Evolutionary conservation across 2,113 vertebrate species (phyloP), one percentile per base, ranked within the genome.

Genomic region (Amblyornis subalaris): DNA sequence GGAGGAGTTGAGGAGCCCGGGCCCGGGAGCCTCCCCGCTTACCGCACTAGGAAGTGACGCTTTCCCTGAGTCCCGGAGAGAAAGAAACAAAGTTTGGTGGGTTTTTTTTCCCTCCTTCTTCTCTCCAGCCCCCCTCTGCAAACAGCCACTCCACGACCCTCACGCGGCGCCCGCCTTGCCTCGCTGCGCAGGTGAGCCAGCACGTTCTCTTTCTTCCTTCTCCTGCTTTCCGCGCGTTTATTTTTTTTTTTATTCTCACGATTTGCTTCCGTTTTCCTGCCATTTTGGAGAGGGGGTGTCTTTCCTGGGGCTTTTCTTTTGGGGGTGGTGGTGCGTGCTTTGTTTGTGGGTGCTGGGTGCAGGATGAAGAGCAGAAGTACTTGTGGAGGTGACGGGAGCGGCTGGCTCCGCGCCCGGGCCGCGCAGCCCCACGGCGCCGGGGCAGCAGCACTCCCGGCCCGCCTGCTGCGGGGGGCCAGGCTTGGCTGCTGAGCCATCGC

Each of bases 21-120:
- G 92, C 82, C 29, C 19, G 82, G 92, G 97, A 94, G 91, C 93
- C 91, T 95, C 93, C 96, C 88, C 89, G 89, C 87, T 95, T 24
- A 93, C 92, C 79, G 82, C 55, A 97, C 97, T 93, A 98, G 98
- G 98, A 98, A 98, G 97, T 98, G 98, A 98, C 98, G 98, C 97
- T 94, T 97, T 97, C 95, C 94, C 96, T 84, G 82, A 97, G 97
- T 97, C 97, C 96, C 77, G 79, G 74, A 88, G 96, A 91, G 94
- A 97, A 93, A 97, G 96, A 97, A 97, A 97, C 96, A 97, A 97
- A 97, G 95, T 98, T 98, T 80, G 76, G 4, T 10, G 6, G 17
- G 35, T 35, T 45, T 71, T 22, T 26, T 51, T 44, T 60, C 2
- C 10, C n/a, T 8, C 29, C 17, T 64, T 14, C 62, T 58, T 23